phyloP scores from a whole-genome alignment of 2,888 invertebrate genomes.

The Drosophila mimetica region DNA sequence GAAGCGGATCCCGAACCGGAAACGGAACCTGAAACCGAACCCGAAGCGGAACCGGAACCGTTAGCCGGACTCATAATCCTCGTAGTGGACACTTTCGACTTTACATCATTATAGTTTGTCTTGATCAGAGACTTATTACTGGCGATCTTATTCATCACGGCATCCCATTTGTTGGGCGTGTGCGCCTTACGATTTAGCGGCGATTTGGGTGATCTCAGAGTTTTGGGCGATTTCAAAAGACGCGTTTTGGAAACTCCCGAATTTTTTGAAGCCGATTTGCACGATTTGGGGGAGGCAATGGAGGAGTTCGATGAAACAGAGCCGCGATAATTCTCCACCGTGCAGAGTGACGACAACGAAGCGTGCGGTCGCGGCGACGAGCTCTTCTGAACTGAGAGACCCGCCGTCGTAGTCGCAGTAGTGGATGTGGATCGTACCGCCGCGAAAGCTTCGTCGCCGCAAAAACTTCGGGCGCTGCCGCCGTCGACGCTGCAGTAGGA shows the following conservation, averaged over 20 bases:
- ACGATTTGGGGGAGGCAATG: constrained; percentile 60
- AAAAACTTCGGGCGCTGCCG: constrained; percentile 79
- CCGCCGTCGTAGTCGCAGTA: constrained; percentile 30
- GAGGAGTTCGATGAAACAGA: constrained; percentile 55
- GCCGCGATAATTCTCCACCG: constrained; percentile 56
- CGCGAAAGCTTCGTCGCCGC: constrained; percentile 78
- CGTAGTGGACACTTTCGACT: constrained; percentile 90
- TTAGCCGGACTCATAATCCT: constrained; percentile 46
- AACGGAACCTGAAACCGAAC: constrained; percentile 3
- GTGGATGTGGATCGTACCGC: constrained; percentile 27
- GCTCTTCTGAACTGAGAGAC: constrained; percentile 78
- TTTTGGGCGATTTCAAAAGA: constrained; percentile 31
- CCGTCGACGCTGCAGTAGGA: constrained; percentile 83
- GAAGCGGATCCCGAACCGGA: constrained; percentile 14
- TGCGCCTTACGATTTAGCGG: constrained; percentile 70
- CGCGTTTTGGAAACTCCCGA: constrained; percentile 15
- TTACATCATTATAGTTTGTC: constrained; percentile 92
- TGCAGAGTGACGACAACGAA: constrained; percentile 73
- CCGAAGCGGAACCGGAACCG: constrained; percentile 12
- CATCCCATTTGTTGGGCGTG: constrained; percentile 88
- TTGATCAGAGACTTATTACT: constrained; percentile 87
- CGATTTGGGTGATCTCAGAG: constrained; percentile 10
- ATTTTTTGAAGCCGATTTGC: constrained; percentile 43
- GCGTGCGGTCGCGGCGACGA: constrained; percentile 82
- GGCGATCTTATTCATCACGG: constrained; percentile 93